phyloP scores from a whole-genome alignment of 2,113 vertebrate species.

The Pterophyllum scalare region DNA sequence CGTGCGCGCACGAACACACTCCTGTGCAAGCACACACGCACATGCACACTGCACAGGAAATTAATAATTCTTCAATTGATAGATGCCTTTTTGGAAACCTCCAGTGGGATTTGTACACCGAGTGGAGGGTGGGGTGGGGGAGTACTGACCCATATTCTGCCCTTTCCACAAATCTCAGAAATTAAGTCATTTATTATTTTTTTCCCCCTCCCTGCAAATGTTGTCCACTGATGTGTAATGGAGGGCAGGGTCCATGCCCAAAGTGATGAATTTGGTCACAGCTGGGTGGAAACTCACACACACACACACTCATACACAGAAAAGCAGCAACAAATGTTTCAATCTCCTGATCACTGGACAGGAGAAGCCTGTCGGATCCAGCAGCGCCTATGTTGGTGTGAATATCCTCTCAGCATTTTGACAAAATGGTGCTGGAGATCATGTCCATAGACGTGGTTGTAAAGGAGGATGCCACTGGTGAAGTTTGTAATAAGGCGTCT shows the following conservation, averaged over 20 bases:
- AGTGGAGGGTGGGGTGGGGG: neutral
- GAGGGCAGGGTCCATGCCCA: conserved; percentile 75
- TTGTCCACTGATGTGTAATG: conserved; percentile 80
- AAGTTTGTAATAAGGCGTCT: neutral
- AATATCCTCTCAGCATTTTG: conserved; percentile 46
- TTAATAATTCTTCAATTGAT: conserved; percentile 62
- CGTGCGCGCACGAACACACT: neutral
- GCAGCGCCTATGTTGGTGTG: conserved; percentile 23
- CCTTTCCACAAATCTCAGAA: conserved; percentile 71
- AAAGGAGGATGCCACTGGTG: neutral
- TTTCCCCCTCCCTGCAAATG: conserved; percentile 70
- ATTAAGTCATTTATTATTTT: conserved; percentile 82
- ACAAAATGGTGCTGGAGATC: conserved; percentile 35
- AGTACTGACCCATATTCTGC: conserved; percentile 77
- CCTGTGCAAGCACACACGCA: neutral
- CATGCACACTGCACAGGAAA: conserved; percentile 15
- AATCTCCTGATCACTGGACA: conserved; percentile 52
- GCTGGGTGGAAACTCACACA: conserved; percentile 55
- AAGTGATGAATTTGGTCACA: conserved; percentile 82
- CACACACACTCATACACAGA: conserved; percentile 20
- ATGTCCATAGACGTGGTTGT: conserved; percentile 21
- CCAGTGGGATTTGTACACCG: conserved; percentile 31
- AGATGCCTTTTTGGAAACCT: conserved; percentile 44
- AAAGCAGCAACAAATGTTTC: conserved; percentile 61
- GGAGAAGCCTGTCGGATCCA: conserved; percentile 40